These are phyloP conservation scores for Cotesia congregata DNA, from an alignment of 2,888 invertebrate genomes.

Conservation along the genomic window DNA sequence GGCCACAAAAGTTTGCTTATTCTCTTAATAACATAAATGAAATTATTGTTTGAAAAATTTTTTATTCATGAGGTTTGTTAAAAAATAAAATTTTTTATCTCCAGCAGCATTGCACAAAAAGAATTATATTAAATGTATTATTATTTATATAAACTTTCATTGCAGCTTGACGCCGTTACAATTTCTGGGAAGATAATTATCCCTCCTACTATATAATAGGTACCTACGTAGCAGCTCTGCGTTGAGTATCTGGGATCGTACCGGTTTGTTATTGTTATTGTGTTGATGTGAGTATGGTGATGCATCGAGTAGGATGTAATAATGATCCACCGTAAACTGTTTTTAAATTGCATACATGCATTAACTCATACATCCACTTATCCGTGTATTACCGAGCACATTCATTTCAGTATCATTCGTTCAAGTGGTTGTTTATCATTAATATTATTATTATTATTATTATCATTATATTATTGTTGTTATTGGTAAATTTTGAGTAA, in stretches of 20 bases:
- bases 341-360: background rate
- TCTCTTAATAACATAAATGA: background rate
- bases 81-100: background rate
- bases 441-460: background rate
- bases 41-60: background rate
- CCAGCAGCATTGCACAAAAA: background rate
- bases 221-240: background rate
- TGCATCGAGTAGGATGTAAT: background rate
- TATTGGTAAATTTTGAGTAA: slow-evolving; percentile 7
- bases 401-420: background rate
- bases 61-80: background rate
- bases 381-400: background rate
- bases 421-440: background rate
- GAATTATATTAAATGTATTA: background rate
- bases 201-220: slow-evolving; percentile 13
- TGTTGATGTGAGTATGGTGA: background rate
- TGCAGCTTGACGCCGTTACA: slow-evolving; percentile 16
- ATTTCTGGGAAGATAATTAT: slow-evolving; percentile 31
- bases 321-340: background rate
- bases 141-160: slow-evolving; percentile 9
- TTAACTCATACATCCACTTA: background rate
- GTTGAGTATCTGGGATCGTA: background rate
- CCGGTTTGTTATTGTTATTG: background rate
- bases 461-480: background rate
- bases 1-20: too few relatives aligned